A percentile compares a stretch with the other conserved stretches of the same genome.
Conservation (phyloP, 1,140 invertebrate species). For the Saxidomus purpurata region DNA sequence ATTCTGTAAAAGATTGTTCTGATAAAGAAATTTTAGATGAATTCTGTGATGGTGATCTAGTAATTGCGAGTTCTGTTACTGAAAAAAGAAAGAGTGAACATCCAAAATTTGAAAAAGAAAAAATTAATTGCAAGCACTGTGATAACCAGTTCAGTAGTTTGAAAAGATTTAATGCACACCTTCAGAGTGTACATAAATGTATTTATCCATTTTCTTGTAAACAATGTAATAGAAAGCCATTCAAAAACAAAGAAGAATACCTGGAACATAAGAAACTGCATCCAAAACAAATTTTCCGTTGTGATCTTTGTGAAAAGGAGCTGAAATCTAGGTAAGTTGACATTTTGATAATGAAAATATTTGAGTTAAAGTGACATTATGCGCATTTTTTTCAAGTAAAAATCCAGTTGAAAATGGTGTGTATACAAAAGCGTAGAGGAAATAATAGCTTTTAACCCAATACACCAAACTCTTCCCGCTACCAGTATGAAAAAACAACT, state of each 20-base stretch:
- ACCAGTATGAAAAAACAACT: no score
- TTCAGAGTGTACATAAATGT: background rate
- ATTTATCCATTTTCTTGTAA: conserved; percentile 21
- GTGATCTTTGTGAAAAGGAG: conserved; percentile 29
- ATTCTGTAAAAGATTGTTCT: background rate
- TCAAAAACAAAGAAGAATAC: conserved; percentile 11
- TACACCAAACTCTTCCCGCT: no score
- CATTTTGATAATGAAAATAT: no score
- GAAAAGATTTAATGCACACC: background rate
- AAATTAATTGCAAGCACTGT: conserved; percentile 8
- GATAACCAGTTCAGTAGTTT: background rate
- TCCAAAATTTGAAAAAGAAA: background rate
- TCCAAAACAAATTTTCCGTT: background rate
- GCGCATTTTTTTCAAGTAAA: no score
- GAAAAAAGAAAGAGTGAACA: background rate
- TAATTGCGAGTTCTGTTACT: background rate
- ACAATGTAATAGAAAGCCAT: conserved; percentile 24
- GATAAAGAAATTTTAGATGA: no score
- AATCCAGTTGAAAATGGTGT: no score
- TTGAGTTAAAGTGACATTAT: no score
- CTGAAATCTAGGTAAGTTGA: conserved; percentile 19
- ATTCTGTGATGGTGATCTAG: no score
- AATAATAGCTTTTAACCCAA: no score
- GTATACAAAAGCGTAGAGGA: no score
- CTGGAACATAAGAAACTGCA: conserved; percentile 21